A percentile compares a stretch with the other conserved stretches of the same genome.
These are phyloP conservation scores for Halocynthia aurantium DNA, from an alignment of 23 tunicate genomes.

Conservation along the genomic window DNA sequence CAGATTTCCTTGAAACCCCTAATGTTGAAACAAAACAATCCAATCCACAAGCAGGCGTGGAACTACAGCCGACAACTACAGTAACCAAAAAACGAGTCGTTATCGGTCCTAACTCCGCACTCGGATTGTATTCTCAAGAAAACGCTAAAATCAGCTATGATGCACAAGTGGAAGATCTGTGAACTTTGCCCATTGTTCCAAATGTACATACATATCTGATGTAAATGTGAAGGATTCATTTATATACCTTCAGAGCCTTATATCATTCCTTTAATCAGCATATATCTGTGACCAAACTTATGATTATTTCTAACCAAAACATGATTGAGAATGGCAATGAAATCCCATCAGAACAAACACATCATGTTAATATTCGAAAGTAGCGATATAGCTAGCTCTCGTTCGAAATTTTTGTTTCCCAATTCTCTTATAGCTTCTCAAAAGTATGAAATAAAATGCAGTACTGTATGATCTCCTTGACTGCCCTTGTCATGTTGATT, in stretches of 20 bases:
- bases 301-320: neutral
- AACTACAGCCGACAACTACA: neutral
- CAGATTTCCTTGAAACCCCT: conserved; percentile 22
- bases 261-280: neutral
- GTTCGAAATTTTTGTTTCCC: no score
- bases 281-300: conserved; percentile 1
- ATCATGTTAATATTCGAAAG: no score
- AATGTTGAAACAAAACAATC: neutral
- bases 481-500: no score
- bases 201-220: no score
- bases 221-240: no score
- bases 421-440: no score
- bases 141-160: conserved; percentile 26
- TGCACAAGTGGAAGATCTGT: conserved; percentile 22
- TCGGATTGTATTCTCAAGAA: conserved; percentile 34
- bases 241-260: no score
- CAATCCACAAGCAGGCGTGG: neutral
- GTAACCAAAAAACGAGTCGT: conserved; percentile 15
- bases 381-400: no score
- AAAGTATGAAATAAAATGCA: no score
- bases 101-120: conserved; percentile 19
- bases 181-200: neutral
- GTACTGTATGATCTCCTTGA: no score
- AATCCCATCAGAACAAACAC: no score
- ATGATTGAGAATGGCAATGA: no score